phyloP scores from a whole-genome alignment of 2,113 vertebrate genomes.

The Calcarius ornatus region DNA sequence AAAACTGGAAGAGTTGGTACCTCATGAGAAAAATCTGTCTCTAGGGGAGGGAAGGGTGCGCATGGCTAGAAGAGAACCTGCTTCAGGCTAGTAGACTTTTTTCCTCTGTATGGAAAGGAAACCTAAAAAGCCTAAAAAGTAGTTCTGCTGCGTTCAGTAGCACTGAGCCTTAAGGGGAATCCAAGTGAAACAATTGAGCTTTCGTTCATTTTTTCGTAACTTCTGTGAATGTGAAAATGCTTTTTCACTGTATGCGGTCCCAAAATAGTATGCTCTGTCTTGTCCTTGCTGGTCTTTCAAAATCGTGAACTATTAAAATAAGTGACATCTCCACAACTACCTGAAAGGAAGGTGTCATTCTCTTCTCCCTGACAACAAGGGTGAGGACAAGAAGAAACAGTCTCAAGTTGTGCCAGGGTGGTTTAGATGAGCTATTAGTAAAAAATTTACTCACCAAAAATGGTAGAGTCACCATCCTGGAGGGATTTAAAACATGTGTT shows the following conservation, averaged over 20 bases:
- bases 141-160: neutral
- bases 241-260: neutral
- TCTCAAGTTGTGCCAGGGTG: no score
- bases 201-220: neutral
- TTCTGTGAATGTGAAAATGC: neutral
- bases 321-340: neutral
- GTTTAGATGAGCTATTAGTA: neutral
- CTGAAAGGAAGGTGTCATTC: neutral
- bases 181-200: neutral
- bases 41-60: neutral
- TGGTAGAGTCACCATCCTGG: neutral
- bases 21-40: neutral
- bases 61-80: neutral
- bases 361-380: accelerated
- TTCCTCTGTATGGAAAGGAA: neutral
- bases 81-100: neutral
- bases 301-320: neutral
- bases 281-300: neutral
- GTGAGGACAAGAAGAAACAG: neutral
- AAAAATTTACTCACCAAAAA: neutral
- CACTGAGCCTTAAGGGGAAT: neutral
- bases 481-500: neutral
- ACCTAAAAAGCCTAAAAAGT: neutral
- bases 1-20: neutral
- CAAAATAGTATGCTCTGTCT: neutral